A percentile compares a stretch with the other conserved stretches of the same genome.
These are phyloP conservation scores for Oceanites oceanicus DNA, from an alignment of 2,113 vertebrate species.

Conservation along the genomic window DNA sequence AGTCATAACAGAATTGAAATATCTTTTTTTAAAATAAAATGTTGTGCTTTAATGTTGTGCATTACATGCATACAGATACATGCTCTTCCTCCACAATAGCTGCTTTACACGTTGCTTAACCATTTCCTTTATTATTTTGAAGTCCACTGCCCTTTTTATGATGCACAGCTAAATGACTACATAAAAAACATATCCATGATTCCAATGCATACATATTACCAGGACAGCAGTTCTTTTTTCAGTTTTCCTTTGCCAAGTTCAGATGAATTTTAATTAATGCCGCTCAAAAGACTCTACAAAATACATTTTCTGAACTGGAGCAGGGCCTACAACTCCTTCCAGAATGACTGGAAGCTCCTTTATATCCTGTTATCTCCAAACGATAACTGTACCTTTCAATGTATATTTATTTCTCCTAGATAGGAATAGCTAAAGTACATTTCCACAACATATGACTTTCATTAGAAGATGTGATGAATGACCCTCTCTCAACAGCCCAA, in stretches of 20 bases:
- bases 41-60: background rate
- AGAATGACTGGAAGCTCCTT: constrained; percentile 36
- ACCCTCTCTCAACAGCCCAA: constrained; percentile 17
- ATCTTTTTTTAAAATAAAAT: background rate
- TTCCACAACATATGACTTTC: constrained; percentile 50
- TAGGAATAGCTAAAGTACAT: background rate
- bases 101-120: background rate
- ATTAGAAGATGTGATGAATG: constrained; percentile 59
- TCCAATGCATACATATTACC: background rate
- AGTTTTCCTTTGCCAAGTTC: background rate
- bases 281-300: background rate
- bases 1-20: background rate
- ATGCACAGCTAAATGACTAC: background rate
- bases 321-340: background rate
- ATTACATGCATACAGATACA: background rate
- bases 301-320: background rate
- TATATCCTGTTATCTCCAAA: constrained; percentile 27
- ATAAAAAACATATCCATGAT: background rate
- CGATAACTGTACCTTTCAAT: constrained; percentile 10
- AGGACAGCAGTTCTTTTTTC: background rate
- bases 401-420: constrained; percentile 42
- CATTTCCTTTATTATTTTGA: background rate
- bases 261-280: constrained; percentile 16
- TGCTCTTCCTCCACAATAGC: background rate
- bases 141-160: background rate